Evolutionary conservation across 92 coral and sea anemone species (phyloP).

Genomic region (Isaurus tuberculatus): DNA sequence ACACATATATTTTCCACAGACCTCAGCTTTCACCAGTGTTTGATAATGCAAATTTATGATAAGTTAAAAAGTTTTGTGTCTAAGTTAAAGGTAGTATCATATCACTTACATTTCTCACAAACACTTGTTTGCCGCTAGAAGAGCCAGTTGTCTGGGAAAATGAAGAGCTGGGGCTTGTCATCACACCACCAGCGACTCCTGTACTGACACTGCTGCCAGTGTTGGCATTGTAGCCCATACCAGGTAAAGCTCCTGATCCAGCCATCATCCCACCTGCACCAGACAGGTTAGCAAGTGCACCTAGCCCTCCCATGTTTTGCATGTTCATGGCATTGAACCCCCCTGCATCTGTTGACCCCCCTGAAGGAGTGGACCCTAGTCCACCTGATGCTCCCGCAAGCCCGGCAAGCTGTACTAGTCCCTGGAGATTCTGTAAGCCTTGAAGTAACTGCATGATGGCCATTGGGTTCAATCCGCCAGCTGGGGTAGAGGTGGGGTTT

Average conservation of each 20-base stretch:
- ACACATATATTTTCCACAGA: no score
- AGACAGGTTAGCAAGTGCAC: conserved; percentile 21
- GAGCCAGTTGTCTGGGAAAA: conserved; percentile 48
- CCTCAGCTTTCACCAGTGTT: no score
- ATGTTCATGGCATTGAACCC: conserved; percentile 31
- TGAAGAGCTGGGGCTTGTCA: conserved; percentile 9
- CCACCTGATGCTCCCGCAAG: conserved; percentile 47
- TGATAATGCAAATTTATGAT: no score
- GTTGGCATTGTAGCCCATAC: conserved; percentile 33
- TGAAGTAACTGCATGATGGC: conserved; percentile 90
- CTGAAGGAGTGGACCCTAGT: conserved; percentile 3
- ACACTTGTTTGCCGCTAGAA: conserved; percentile 84
- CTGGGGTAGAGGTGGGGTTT: conserved; percentile 15
- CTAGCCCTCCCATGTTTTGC: conserved; percentile 26
- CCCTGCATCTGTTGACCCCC: conserved; percentile 29
- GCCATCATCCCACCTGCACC: conserved; percentile 49
- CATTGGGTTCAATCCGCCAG: conserved; percentile 72
- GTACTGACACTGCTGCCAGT: conserved; percentile 10
- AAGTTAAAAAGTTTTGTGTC: no score
- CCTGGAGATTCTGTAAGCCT: conserved; percentile 67
- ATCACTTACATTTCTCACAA: conserved; percentile 96
- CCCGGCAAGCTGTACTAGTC: conserved; percentile 46
- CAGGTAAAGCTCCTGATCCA: conserved; percentile 52
- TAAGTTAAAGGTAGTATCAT: no score
- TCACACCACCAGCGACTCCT: conserved; percentile 8